These are phyloP conservation scores for Drosophila neotestacea DNA, from an alignment of 2,888 invertebrate species.

Conservation along the genomic window DNA sequence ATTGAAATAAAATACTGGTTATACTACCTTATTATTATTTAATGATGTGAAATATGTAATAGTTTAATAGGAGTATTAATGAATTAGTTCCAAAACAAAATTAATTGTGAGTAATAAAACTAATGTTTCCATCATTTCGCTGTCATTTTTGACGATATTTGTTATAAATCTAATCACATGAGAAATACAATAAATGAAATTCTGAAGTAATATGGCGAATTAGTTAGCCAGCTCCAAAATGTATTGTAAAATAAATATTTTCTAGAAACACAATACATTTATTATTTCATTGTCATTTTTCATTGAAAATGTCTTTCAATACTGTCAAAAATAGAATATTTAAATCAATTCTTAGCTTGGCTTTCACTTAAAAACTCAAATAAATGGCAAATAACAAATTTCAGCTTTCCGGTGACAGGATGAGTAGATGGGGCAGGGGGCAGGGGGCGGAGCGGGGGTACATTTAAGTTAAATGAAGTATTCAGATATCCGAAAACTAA, in stretches of 20 bases:
- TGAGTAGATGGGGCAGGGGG: not conserved
- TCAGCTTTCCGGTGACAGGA: not conserved
- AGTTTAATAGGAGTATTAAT: too few relatives aligned
- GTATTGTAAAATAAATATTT: not conserved
- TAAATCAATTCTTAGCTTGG: not conserved
- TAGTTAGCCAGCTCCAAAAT: too few relatives aligned
- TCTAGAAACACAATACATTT: not conserved
- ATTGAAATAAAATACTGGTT: too few relatives aligned
- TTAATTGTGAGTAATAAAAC: too few relatives aligned
- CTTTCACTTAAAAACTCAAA: not conserved
- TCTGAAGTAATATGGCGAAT: too few relatives aligned
- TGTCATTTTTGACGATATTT: too few relatives aligned
- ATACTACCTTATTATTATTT: too few relatives aligned
- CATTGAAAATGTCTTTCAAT: not conserved
- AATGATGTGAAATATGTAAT: too few relatives aligned
- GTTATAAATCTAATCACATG: too few relatives aligned
- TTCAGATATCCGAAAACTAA: slow-evolving; percentile 32
- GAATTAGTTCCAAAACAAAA: not conserved
- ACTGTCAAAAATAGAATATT: slow-evolving; percentile 1
- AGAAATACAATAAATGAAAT: too few relatives aligned
- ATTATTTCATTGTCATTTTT: not conserved
- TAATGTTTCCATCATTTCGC: too few relatives aligned
- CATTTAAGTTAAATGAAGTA: slow-evolving; percentile 24
- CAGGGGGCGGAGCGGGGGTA: not conserved
- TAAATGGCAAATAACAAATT: slow-evolving; percentile 1